These are phyloP conservation scores for Vimba vimba DNA, from an alignment of 2,113 vertebrate species.

Conservation along the genomic window DNA sequence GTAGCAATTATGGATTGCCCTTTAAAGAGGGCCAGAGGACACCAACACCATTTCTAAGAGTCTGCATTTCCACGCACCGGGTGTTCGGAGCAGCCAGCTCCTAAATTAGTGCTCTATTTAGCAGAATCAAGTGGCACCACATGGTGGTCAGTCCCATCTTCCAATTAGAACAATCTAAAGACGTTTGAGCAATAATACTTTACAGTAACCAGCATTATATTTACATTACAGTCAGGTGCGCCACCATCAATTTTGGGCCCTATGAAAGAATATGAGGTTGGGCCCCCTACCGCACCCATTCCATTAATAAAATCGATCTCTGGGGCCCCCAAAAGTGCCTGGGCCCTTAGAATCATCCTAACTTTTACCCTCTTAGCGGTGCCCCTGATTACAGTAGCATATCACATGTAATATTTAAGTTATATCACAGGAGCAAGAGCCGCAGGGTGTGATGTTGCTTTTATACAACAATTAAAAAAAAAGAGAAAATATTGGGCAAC, in stretches of 20 bases:
- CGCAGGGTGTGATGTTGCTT: background rate
- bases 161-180: background rate
- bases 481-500: background rate
- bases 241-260: too few species aligned
- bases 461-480: background rate
- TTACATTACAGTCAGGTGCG: background rate
- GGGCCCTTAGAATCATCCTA: too few species aligned
- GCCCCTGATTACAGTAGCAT: background rate
- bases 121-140: constrained; percentile 13
- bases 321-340: too few species aligned
- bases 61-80: constrained; percentile 24
- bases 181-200: background rate
- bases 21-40: constrained; percentile 49
- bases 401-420: background rate
- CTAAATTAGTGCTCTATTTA: constrained; percentile 27
- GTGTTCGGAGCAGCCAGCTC: background rate
- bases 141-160: background rate
- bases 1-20: constrained; percentile 38
- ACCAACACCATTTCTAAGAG: constrained; percentile 13
- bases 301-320: too few species aligned
- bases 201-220: background rate
- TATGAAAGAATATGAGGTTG: too few species aligned
- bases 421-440: background rate
- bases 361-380: too few species aligned
- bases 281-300: too few species aligned